Percentiles rank a stretch among this genome's conserved stretches.
Evolutionary conservation across 92 coral and sea anemone genomes (phyloP).

Genomic region (Porites divaricata): DNA sequence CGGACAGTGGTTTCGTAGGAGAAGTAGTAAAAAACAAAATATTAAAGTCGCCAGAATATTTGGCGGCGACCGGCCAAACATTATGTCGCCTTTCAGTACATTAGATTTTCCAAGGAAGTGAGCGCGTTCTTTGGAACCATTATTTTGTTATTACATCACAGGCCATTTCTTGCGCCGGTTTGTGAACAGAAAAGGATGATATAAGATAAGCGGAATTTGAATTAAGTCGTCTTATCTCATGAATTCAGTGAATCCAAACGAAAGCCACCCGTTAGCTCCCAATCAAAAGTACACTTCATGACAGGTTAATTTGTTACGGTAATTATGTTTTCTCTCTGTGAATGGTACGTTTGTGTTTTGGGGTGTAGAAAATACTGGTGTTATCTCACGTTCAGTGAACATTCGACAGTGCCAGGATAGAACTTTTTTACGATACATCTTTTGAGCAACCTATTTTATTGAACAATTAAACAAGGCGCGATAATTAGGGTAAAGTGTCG

Average conservation of each 20-base stretch:
- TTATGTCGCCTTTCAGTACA: slow-evolving; percentile 84
- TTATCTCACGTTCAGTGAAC: slow-evolving; percentile 23
- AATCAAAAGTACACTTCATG: slow-evolving; percentile 71
- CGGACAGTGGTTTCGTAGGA: slow-evolving; percentile 47
- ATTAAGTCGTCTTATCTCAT: slow-evolving; percentile 87
- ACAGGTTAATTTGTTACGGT: slow-evolving; percentile 61
- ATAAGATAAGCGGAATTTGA: slow-evolving; percentile 77
- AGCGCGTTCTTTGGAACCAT: slow-evolving; percentile 78
- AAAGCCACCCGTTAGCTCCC: slow-evolving; percentile 57
- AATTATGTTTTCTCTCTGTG: slow-evolving; percentile 18
- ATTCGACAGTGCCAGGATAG: slow-evolving; percentile 18
- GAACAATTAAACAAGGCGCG: background rate
- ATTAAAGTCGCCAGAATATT: slow-evolving; percentile 67
- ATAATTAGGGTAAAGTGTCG: background rate
- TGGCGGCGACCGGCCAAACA: slow-evolving; percentile 97
- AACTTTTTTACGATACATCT: background rate
- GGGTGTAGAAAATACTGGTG: slow-evolving; percentile 31
- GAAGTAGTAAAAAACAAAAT: slow-evolving; percentile 43
- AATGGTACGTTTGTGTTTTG: slow-evolving; percentile 18
- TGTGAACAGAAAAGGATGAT: slow-evolving; percentile 63
- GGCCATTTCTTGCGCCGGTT: slow-evolving; percentile 59
- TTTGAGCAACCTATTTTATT: slow-evolving; percentile 21
- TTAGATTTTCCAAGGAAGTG: slow-evolving; percentile 67
- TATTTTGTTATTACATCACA: slow-evolving; percentile 91
- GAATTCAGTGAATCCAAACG: slow-evolving; percentile 58